Base-by-base conservation (phyloP, 2,888 invertebrate species). In the Tiphia femorata region DNA sequence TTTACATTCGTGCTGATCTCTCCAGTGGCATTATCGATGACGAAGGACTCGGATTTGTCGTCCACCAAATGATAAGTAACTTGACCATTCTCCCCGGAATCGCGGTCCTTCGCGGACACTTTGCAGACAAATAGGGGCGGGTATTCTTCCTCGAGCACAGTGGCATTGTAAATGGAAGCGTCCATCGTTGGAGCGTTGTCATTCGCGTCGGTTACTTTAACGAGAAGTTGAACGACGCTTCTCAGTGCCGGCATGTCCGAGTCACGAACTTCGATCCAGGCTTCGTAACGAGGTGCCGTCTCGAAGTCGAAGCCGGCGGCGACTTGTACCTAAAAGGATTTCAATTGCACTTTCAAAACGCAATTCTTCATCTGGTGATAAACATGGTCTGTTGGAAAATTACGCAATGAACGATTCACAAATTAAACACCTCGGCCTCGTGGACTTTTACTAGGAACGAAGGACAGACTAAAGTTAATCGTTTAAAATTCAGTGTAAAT, bases 171-270 rank as follows among this genome's bases (percentile, higher is more conserved):
- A 16, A 95, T 86, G 0, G 89, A 83, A 52, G 88, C 90, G 70
- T 92, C 92, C 85, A 96, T 94, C 0, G 92, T 84, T 0, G 98
- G 98, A 0, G 92, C 86, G 82, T 97, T 97, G 79, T 98, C 97
- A 82, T 98, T 98, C 3, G 92, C 90, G 82, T 98, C 97, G 0
- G 93, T 93, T 0, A 98, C 93, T 82, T 93, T 94, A n/a, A 98
- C 92, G 62, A 90, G 88, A 12, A 97, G 85, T 77, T 92, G 89
- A 41, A 93, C 88, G 21, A 94, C 94, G 53, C 92, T 93, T 63
- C 94, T 87, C 14, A 96, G 81, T 0, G 93, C 90, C 1, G 95
- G 94, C 47, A 88, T 88, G 77, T 95, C 95, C 0, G 93, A 92
- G 82, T 95, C 95, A 65, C 90, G 87, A 0, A 95, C 96, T 86